A percentile compares a stretch with the other conserved stretches of the same genome.
Conservation (phyloP, 2,113 vertebrate genomes). For the Phocoena sinus region DNA sequence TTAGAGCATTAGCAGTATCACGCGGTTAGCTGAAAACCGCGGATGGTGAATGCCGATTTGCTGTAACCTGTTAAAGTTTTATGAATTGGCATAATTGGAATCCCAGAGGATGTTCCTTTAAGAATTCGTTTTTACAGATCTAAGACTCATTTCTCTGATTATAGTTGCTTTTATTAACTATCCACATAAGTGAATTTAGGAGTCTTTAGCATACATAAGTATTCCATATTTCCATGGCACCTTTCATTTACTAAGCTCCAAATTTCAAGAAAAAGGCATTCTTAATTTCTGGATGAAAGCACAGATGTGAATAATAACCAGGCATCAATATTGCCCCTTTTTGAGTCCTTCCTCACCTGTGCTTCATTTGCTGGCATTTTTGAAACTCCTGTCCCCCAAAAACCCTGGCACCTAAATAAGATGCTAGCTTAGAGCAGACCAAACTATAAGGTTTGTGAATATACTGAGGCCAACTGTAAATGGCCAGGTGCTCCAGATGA, state of each 20-base stretch:
- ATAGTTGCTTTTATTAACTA: constrained; percentile 32
- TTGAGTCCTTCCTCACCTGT: not conserved
- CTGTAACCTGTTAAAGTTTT: not conserved
- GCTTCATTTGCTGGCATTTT: not conserved
- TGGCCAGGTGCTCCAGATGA: not conserved
- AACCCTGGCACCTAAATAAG: not conserved
- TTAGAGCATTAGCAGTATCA: not conserved
- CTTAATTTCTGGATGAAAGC: constrained; percentile 19
- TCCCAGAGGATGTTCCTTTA: not conserved
- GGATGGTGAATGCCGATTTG: not conserved
- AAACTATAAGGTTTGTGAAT: not conserved
- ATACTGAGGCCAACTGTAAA: not conserved
- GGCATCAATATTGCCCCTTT: not conserved
- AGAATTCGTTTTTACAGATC: not conserved
- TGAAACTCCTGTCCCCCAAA: not conserved
- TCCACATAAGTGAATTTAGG: not conserved
- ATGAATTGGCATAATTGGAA: not conserved
- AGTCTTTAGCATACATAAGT: not conserved
- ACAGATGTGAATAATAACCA: not conserved
- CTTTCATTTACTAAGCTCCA: not conserved
- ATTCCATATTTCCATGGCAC: not conserved
- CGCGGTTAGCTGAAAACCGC: not conserved
- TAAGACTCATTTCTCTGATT: constrained; percentile 3
- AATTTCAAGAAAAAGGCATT: not conserved
- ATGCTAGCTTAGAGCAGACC: not conserved